Conservation (phyloP, 2,888 invertebrate genomes). For the Actias luna region DNA sequence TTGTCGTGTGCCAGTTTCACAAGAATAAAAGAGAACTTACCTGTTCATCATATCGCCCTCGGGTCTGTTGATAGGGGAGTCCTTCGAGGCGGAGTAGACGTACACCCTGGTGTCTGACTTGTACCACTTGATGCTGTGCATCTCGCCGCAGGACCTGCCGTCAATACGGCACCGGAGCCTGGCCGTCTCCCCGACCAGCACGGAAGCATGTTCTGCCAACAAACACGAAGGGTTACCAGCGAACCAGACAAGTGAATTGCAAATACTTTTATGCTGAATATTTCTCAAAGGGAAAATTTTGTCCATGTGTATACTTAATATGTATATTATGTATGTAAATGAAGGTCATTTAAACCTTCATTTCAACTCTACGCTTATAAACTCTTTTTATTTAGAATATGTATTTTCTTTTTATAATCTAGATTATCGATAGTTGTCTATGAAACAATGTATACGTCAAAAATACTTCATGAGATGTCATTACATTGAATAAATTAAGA, state of each 20-base stretch:
- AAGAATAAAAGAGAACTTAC: conserved; percentile 62
- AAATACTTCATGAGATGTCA: too few species aligned
- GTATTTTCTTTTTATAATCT: too few species aligned
- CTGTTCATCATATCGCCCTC: conserved; percentile 87
- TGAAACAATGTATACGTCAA: too few species aligned
- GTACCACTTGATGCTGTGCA: conserved; percentile 94
- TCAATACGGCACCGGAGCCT: conserved; percentile 88
- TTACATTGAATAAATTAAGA: too few species aligned
- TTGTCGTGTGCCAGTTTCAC: neutral
- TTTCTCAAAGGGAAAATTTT: too few species aligned
- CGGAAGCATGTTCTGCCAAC: conserved; percentile 81
- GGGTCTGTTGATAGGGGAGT: conserved; percentile 84
- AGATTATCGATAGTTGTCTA: too few species aligned
- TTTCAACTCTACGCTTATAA: too few species aligned
- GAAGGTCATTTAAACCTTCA: too few species aligned
- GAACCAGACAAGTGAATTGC: neutral
- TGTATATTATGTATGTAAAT: too few species aligned
- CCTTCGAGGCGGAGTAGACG: conserved; percentile 87
- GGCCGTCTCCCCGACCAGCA: conserved; percentile 86
- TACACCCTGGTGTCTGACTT: conserved; percentile 87
- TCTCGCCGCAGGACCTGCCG: conserved; percentile 86
- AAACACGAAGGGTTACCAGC: conserved; percentile 17
- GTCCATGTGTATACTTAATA: too few species aligned
- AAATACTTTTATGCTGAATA: too few species aligned
- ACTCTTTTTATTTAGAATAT: too few species aligned